Base-by-base conservation (phyloP, 2,888 invertebrate genomes). In the Andrena chrysosceles region DNA sequence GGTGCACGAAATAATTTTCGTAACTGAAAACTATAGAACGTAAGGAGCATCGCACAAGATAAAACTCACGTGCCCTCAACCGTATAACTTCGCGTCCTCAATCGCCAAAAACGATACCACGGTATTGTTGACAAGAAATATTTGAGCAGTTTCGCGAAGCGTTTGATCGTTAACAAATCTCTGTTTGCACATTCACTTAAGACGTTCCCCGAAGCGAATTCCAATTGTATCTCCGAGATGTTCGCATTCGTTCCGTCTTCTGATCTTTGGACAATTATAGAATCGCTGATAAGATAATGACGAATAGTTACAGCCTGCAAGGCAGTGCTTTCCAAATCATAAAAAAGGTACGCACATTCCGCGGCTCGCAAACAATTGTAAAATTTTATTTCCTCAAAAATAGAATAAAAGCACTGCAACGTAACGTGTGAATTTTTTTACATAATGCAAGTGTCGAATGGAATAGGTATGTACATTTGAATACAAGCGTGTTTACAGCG, bases 231-330 rank as follows among this genome's bases (percentile, higher is more conserved):
- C 35, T 2, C 7, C 16, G n/a, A 52, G 70, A 23, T n/a, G n/a
- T 42, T 49, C 23, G 10, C 16, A n/a, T 10, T 10, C 35, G 31
- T 54, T 54, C 20, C 26, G 16, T 42, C 10, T 54, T 49, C 33
- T 49, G 72, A 49, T 72, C 62, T 79, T 63, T 63, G 67, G 33
- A 35, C 72, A 23, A 49, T 49, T 31, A 5, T 29, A 13, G 35
- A 59, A 68, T 49, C 48, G 23, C 5, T 66, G 67, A 79, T 79
- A 72, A 79, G 80, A 81, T 81, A 81, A 29, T 5, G 29, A 16
- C 5, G 4, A 68, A 54, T 64, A 42, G 23, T 29, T 16, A 26
- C 6, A 33, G 1, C 23, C 33, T 3, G 8, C 26, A n/a, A 62
- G 42, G 7, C 33, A 42, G 48, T 67, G 48, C 26, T 10, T 16